Percentiles rank a stretch among this genome's conserved stretches.
These are phyloP conservation scores for Dermatemys mawii DNA, from an alignment of 2,113 vertebrate species.

Conservation along the genomic window DNA sequence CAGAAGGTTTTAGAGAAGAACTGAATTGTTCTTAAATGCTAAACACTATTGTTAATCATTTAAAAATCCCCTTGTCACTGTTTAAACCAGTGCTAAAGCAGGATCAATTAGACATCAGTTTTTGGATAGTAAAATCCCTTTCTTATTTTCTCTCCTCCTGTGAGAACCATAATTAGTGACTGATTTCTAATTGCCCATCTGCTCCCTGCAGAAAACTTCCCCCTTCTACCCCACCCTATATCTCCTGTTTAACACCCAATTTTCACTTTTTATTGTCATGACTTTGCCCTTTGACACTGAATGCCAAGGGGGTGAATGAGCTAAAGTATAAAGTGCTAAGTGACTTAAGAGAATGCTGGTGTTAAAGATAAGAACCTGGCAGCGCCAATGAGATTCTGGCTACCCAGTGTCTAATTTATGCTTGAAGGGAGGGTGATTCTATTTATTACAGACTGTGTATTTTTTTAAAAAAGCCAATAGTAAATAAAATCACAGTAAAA, in stretches of 20 bases:
- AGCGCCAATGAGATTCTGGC: neutral
- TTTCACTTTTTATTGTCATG: neutral
- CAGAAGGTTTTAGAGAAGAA: neutral
- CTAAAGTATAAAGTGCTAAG: neutral
- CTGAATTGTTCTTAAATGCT: fast-evolving
- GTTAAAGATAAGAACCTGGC: neutral
- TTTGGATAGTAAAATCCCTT: neutral
- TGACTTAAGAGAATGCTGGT: neutral
- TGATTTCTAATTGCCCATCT: neutral
- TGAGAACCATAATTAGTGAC: neutral
- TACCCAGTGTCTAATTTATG: neutral
- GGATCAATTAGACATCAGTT: neutral
- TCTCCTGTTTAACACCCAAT: neutral
- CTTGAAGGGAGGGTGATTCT: neutral
- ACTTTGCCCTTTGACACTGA: neutral
- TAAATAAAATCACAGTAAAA: constrained; percentile 25
- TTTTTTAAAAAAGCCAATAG: neutral
- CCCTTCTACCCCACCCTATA: fast-evolving
- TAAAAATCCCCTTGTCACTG: constrained; percentile 37
- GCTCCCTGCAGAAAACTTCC: fast-evolving
- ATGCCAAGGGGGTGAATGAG: neutral
- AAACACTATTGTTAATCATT: constrained; percentile 13
- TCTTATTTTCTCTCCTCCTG: neutral
- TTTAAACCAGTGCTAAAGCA: neutral
- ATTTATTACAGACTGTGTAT: constrained; percentile 51